These are phyloP conservation scores for Eulemur albifrons DNA, from an alignment of 2,797 vertebrate species.

Conservation along the genomic window DNA sequence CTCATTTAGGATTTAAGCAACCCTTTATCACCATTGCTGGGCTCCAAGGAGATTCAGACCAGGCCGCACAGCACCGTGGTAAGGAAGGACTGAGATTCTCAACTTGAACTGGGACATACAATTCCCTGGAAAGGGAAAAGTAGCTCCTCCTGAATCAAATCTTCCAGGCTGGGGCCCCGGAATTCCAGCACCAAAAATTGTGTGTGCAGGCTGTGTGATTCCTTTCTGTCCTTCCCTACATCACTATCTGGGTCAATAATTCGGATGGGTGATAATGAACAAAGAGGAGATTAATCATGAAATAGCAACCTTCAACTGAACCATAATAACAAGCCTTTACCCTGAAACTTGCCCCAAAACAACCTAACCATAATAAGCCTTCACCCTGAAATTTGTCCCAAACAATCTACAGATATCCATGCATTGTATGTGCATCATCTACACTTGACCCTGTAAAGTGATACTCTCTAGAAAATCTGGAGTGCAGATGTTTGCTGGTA, in stretches of 20 bases:
- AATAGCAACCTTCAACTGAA: slow-evolving; percentile 70
- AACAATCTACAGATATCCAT: neutral
- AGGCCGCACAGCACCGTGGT: neutral
- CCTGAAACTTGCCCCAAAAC: neutral
- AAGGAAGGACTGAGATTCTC: neutral
- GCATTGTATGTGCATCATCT: fast-evolving
- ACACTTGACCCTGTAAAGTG: neutral
- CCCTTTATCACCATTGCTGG: neutral
- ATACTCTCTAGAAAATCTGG: neutral
- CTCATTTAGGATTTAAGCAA: neutral
- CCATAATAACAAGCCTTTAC: slow-evolving; percentile 30
- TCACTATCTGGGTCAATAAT: slow-evolving; percentile 69
- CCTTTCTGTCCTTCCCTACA: slow-evolving; percentile 5
- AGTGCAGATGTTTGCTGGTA: neutral
- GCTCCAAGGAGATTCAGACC: neutral
- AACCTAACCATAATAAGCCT: neutral
- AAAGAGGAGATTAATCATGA: slow-evolving; percentile 75
- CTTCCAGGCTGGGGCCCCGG: neutral
- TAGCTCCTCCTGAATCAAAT: neutral
- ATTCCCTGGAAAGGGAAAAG: neutral
- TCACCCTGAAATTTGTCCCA: neutral
- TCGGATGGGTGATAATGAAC: slow-evolving; percentile 54
- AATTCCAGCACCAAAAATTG: neutral
- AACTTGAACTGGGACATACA: neutral
- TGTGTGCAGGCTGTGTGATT: neutral